Base-by-base conservation (phyloP, 2,888 invertebrate species). In the Strigamia crassipes region DNA sequence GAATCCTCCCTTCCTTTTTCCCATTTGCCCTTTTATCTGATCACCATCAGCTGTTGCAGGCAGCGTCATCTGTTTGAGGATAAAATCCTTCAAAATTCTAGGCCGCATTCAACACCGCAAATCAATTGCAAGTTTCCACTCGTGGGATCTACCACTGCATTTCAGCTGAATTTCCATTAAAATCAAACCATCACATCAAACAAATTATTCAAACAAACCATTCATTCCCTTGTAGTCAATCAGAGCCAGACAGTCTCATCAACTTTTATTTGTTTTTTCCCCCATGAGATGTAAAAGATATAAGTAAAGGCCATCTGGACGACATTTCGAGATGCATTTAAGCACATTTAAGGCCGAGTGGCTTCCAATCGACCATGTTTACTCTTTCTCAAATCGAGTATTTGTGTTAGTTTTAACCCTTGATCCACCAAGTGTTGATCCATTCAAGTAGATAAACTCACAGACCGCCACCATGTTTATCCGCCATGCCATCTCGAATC, bases 21-120 rank as follows among this genome's bases (percentile, higher is more conserved):
- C 73, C 73, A 73, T 73, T 73, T 73, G 73, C 73, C 73, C 73
- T 73, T 73, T 73, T 73, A 31, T 73, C 73, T 73, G 73, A 73
- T 31, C 73, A 73, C 73, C 73, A 27, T 73, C 73, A 73, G 73
- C 73, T 73, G 73, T 73, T 73, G 73, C 73, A 73, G 73, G 18
- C 73, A n/a, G 27, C 23, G 27, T 73, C 73, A 73, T 73, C 73
- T 73, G 73, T 73, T 73, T 73, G 73, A 73, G 73, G 73, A 27
- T 23, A 73, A 73, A 73, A 73, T 73, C 31, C 73, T 73, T 73
- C 73, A 73, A 73, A 73, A 73, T 73, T 73, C 31, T 23, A 13
- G 13, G 31, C 73, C 73, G 13, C 73, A 73, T 31, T 73, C 73
- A 73, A 73, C 73, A 73, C 73, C 73, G 73, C 73, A 73, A 73